Evolutionary conservation across 2,797 vertebrate genomes (phyloP).

Genomic region (Hoplostethus mediterraneus): DNA sequence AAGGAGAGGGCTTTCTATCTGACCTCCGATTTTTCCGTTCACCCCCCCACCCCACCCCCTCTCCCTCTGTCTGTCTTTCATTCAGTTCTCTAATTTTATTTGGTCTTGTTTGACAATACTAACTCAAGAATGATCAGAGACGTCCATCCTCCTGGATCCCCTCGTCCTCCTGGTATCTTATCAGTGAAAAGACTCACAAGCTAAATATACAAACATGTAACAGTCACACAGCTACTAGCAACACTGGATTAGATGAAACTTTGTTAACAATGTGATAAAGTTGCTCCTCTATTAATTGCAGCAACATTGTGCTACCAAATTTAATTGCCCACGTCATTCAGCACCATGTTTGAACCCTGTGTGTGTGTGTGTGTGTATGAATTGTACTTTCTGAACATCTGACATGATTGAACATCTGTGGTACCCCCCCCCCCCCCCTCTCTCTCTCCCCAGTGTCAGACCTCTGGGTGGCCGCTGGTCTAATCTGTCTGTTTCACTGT

Average conservation of each 20-base stretch:
- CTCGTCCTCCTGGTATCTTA: background rate
- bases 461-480: conserved; percentile 75
- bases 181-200: no score
- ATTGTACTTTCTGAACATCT: conserved; percentile 40
- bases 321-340: conserved; percentile 12
- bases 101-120: conserved; percentile 29
- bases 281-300: background rate
- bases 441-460: conserved; percentile 16
- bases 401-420: conserved; percentile 74
- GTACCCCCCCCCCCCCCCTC: conserved; percentile 19
- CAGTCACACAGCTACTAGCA: no score
- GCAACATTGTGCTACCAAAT: no score
- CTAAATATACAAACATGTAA: background rate
- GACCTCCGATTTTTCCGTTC: conserved; percentile 78
- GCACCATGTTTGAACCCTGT: conserved; percentile 51
- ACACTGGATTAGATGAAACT: no score
- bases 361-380: conserved; percentile 48
- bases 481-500: conserved; percentile 69
- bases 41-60: conserved; percentile 28
- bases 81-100: conserved; percentile 43
- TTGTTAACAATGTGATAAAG: conserved; percentile 1
- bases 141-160: background rate
- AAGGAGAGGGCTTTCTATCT: conserved; percentile 75
- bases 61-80: conserved; percentile 56
- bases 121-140: conserved; percentile 20